These are phyloP conservation scores for Podabrus alpinus DNA, from an alignment of 2,888 invertebrate genomes.

Conservation along the genomic window DNA sequence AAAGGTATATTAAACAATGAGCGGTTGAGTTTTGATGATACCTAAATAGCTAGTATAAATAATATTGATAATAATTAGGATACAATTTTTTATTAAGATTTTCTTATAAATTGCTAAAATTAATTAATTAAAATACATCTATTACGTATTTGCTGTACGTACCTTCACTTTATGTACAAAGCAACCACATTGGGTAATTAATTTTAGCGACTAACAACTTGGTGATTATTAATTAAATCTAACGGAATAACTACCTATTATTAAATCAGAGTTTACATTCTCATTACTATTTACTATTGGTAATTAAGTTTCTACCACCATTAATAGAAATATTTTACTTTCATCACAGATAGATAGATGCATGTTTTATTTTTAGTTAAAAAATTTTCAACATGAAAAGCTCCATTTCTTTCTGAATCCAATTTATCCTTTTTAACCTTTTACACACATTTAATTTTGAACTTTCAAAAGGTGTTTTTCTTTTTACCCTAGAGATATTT, in stretches of 20 bases:
- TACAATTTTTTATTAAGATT: background rate
- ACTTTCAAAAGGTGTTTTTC: slow-evolving; percentile 16
- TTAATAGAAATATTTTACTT: background rate
- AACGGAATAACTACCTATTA: background rate
- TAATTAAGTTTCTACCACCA: background rate
- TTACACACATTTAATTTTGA: slow-evolving; percentile 10
- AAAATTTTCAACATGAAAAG: background rate
- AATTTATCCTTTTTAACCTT: background rate
- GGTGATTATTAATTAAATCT: slow-evolving; percentile 1
- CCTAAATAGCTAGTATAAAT: too few relatives aligned
- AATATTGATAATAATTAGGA: too few relatives aligned
- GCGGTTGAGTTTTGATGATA: too few relatives aligned
- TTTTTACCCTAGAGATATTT: slow-evolving; percentile 22
- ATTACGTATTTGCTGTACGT: background rate
- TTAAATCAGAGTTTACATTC: background rate
- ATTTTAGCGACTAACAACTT: background rate
- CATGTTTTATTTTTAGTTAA: background rate
- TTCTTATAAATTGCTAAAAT: background rate
- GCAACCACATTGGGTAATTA: background rate
- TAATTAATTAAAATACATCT: background rate
- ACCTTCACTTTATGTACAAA: background rate
- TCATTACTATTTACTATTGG: background rate
- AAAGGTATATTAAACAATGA: too few relatives aligned
- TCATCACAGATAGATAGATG: too few relatives aligned
- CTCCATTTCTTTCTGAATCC: background rate